A percentile compares a stretch with the other conserved stretches of the same genome.
phyloP scores from a whole-genome alignment of 2,888 invertebrate genomes.

The Petrolisthes manimaculis region DNA sequence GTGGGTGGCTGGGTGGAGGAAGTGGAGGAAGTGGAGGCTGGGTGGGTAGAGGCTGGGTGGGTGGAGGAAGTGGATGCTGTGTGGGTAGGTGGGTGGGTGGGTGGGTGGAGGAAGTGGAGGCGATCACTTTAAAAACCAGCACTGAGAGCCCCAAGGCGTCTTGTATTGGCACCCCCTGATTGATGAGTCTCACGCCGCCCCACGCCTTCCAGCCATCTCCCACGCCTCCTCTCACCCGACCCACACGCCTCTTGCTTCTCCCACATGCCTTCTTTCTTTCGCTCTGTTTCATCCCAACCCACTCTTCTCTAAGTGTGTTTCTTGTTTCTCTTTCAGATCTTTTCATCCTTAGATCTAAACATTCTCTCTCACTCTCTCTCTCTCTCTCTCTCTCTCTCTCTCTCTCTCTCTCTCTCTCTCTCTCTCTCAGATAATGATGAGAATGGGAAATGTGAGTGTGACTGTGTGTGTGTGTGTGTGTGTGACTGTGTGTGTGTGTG shows the following conservation, averaged over 20 bases:
- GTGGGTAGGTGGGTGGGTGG: background rate
- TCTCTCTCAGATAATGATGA: too few relatives aligned
- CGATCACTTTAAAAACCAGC: constrained; percentile 49
- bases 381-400: constrained; percentile 12
- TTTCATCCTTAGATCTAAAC: background rate
- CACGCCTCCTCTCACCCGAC: background rate
- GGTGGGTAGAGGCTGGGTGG: background rate
- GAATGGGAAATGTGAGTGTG: too few relatives aligned
- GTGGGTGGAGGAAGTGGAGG: constrained; percentile 25
- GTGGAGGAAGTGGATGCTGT: background rate
- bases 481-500: too few relatives aligned
- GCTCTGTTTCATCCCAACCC: background rate
- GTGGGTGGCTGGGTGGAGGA: background rate
- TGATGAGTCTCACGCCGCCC: constrained; percentile 39
- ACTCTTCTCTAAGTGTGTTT: too few relatives aligned
- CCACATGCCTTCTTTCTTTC: background rate
- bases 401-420: background rate
- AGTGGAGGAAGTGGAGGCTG: background rate
- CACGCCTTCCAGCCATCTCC: background rate
- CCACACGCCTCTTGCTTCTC: background rate
- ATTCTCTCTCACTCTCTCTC: constrained; percentile 12
- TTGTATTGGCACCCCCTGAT: constrained; percentile 57
- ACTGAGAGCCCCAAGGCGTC: constrained; percentile 47
- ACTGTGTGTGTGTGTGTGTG: too few relatives aligned
- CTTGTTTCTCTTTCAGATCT: background rate